phyloP scores from a whole-genome alignment of 2,113 vertebrate species.

The Neodontobutis hainanensis region DNA sequence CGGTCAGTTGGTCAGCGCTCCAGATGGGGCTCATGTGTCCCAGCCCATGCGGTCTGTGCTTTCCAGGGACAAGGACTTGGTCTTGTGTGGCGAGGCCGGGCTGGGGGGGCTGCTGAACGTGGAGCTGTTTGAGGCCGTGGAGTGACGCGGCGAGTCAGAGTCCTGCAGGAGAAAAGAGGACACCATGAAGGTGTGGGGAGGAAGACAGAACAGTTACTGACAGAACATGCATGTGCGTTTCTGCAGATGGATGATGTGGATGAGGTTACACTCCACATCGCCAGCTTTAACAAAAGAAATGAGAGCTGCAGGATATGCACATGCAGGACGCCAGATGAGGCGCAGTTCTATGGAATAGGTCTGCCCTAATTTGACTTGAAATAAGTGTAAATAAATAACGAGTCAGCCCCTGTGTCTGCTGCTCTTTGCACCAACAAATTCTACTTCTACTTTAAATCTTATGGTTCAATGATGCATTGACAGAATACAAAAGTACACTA shows the following conservation, averaged over 20 bases:
- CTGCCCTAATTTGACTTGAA: neutral
- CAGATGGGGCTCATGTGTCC: slow-evolving; percentile 87
- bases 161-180: slow-evolving; percentile 80
- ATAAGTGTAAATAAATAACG: neutral
- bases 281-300: too few relatives aligned
- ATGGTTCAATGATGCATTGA: too few relatives aligned
- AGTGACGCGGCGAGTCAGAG: slow-evolving; percentile 96
- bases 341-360: neutral
- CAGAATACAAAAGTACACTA: too few relatives aligned
- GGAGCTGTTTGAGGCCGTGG: slow-evolving; percentile 98
- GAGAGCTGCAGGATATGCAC: neutral
- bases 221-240: neutral
- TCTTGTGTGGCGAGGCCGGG: slow-evolving; percentile 93
- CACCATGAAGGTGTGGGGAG: too few relatives aligned
- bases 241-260: neutral
- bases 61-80: slow-evolving; percentile 96
- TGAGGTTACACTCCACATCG: too few relatives aligned
- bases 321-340: neutral
- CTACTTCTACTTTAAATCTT: too few relatives aligned
- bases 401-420: neutral
- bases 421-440: neutral
- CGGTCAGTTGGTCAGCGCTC: slow-evolving; percentile 22
- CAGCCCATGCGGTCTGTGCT: slow-evolving; percentile 93
- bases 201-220: neutral
- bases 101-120: slow-evolving; percentile 99